A percentile compares a stretch with the other conserved stretches of the same genome.
phyloP scores from a whole-genome alignment of 1,140 invertebrate species.

The Dryas iulia region DNA sequence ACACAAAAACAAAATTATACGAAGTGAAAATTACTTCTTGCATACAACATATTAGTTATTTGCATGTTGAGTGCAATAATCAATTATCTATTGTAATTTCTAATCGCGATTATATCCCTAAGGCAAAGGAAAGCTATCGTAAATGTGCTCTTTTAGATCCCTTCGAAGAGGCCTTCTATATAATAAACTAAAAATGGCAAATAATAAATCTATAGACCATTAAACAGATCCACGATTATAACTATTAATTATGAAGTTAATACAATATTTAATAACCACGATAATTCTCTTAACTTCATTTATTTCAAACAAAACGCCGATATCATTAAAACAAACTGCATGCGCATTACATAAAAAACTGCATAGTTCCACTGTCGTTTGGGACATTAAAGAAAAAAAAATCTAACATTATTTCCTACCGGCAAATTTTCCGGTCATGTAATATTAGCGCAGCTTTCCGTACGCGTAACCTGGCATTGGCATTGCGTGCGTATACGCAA shows the following conservation, averaged over 20 bases:
- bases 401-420: conserved; percentile 55
- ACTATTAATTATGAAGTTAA: not conserved
- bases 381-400: conserved; percentile 12
- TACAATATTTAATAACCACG: not conserved
- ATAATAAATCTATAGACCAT: too few relatives aligned
- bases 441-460: conserved; percentile 66
- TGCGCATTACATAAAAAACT: conserved; percentile 14
- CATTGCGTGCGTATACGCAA: conserved; percentile 77
- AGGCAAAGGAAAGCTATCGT: not conserved
- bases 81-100: not conserved
- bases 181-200: too few relatives aligned
- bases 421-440: conserved; percentile 69
- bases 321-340: not conserved
- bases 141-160: too few relatives aligned
- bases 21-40: not conserved
- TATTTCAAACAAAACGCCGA: not conserved
- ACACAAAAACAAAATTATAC: not conserved
- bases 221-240: not conserved
- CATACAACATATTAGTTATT: not conserved
- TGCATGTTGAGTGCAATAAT: not conserved
- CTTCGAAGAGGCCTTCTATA: too few relatives aligned
- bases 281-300: not conserved
- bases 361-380: conserved; percentile 15
- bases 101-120: not conserved
- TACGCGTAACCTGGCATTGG: conserved; percentile 71